Conservation (phyloP, 2,888 invertebrate genomes). For the Danaus chrysippus region DNA sequence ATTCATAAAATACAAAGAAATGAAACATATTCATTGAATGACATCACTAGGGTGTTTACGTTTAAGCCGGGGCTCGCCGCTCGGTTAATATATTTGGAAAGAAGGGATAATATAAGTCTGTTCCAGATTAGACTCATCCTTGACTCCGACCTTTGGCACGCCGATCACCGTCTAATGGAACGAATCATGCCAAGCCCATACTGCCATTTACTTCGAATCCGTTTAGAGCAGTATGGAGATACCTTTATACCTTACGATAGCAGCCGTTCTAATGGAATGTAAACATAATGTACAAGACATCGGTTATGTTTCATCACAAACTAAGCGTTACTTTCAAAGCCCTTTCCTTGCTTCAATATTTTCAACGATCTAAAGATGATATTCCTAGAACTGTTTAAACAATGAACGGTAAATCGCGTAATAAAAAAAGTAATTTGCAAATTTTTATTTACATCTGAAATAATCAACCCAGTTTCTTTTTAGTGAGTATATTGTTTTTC, state of each 20-base stretch:
- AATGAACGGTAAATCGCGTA: slow-evolving; percentile 26
- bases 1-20: too few species aligned
- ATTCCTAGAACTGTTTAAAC: slow-evolving; percentile 17
- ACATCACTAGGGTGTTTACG: too few species aligned
- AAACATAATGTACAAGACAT: too few species aligned
- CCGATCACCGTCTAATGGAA: slow-evolving; percentile 36
- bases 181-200: slow-evolving; percentile 35
- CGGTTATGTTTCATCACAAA: too few species aligned
- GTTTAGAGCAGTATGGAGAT: slow-evolving; percentile 29
- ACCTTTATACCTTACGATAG: slow-evolving; percentile 1
- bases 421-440: slow-evolving; percentile 30
- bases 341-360: too few species aligned
- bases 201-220: slow-evolving; percentile 36
- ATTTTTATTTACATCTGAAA: slow-evolving; percentile 22
- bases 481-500: slow-evolving; percentile 17
- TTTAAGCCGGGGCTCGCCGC: too few species aligned
- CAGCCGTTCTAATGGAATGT: too few species aligned
- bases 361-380: not conserved
- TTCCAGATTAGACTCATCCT: slow-evolving; percentile 25
- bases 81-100: not conserved
- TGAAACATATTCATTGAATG: too few species aligned
- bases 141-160: slow-evolving; percentile 35
- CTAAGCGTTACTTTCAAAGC: too few species aligned
- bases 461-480: slow-evolving; percentile 18
- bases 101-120: slow-evolving; percentile 4